A percentile compares a stretch with the other conserved stretches of the same genome.
These are phyloP conservation scores for Drosophila neotestacea DNA, from an alignment of 2,888 invertebrate genomes.

Conservation along the genomic window DNA sequence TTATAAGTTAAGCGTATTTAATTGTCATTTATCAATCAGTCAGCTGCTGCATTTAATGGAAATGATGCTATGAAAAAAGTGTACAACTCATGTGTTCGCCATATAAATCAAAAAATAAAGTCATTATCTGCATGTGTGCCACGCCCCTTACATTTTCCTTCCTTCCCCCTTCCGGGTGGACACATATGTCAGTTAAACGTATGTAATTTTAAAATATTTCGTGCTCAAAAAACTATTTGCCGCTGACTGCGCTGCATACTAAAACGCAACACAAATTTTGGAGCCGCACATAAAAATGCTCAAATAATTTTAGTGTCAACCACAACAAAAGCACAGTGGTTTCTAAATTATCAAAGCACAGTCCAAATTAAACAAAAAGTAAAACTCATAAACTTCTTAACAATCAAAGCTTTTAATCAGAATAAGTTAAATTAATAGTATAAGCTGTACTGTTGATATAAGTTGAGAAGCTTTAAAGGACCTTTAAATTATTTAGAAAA, in stretches of 20 bases:
- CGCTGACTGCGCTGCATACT: conserved; percentile 66
- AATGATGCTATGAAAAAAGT: conserved; percentile 40
- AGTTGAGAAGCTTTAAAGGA: background rate
- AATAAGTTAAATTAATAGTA: background rate
- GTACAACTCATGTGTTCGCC: conserved; percentile 41
- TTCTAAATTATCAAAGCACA: background rate
- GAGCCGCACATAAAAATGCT: conserved; percentile 37
- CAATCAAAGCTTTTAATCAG: background rate
- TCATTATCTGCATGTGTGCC: conserved; percentile 70
- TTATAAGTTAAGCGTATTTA: conserved; percentile 12
- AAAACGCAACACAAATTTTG: conserved; percentile 55
- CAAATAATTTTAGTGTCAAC: conserved; percentile 58
- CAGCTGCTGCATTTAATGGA: conserved; percentile 17
- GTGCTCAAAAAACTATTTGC: conserved; percentile 77
- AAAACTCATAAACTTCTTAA: background rate
- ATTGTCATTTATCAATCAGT: conserved; percentile 2
- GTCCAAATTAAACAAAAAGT: background rate
- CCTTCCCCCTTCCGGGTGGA: background rate
- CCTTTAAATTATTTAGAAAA: background rate
- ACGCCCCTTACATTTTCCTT: conserved; percentile 23
- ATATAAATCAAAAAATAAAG: conserved; percentile 67
- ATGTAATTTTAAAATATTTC: conserved; percentile 64
- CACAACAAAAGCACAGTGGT: conserved; percentile 51
- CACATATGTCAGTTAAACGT: conserved; percentile 40
- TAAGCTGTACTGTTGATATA: background rate